phyloP scores from a whole-genome alignment of 2,113 vertebrate genomes.

The Ibidorhyncha struthersii region DNA sequence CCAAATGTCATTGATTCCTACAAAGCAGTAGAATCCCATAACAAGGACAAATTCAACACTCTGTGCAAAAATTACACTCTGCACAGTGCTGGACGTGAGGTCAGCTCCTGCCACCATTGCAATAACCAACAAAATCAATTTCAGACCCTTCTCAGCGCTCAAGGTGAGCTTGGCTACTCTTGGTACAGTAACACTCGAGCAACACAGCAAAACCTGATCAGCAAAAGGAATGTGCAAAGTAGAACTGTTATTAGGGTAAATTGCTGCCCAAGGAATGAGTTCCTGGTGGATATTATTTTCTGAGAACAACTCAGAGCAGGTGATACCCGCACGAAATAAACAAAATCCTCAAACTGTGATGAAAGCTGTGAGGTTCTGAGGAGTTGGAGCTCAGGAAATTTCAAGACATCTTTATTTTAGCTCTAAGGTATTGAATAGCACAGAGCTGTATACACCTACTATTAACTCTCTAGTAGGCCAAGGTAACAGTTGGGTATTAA shows the following conservation, averaged over 20 bases:
- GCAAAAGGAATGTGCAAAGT: background rate
- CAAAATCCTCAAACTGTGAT: background rate
- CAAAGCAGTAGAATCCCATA: background rate
- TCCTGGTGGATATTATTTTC: constrained; percentile 18
- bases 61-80: background rate
- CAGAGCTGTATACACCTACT: background rate
- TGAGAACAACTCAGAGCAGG: background rate
- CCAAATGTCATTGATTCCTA: background rate
- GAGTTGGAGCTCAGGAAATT: background rate
- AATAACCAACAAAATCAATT: constrained; percentile 20
- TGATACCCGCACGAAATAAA: background rate
- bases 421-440: background rate
- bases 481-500: background rate
- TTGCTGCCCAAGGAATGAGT: background rate
- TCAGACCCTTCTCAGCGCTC: background rate
- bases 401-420: constrained; percentile 3
- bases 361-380: background rate
- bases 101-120: background rate
- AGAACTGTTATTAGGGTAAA: constrained; percentile 13
- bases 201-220: background rate
- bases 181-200: background rate
- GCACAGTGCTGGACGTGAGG: background rate
- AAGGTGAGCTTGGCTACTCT: background rate
- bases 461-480: constrained; percentile 10
- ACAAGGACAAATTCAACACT: background rate